Conservation (phyloP, 2,888 invertebrate species). For the Hartigia nigra region DNA sequence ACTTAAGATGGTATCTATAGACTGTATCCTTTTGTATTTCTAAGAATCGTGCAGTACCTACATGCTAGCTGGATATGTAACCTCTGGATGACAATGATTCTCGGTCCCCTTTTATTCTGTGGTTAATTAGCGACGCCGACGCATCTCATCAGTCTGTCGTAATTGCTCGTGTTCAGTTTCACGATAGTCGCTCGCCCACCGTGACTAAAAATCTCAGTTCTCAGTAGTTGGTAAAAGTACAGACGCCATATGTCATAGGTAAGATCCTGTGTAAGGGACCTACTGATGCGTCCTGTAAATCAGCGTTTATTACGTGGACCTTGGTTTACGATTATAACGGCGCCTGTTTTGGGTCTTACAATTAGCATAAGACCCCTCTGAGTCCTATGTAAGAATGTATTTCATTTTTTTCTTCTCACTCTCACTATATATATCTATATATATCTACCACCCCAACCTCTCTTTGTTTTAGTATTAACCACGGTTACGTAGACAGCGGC, state of each 20-base stretch:
- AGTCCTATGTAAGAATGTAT: background rate
- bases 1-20: background rate
- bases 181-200: slow-evolving; percentile 1
- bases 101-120: background rate
- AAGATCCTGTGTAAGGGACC: background rate
- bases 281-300: slow-evolving; percentile 4
- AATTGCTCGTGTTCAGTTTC: slow-evolving; percentile 11
- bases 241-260: background rate
- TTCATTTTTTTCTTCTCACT: background rate
- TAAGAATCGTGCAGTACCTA: background rate
- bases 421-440: background rate
- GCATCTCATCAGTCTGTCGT: slow-evolving; percentile 9
- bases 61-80: background rate
- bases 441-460: background rate
- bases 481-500: slow-evolving; percentile 5
- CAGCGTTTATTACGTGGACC: slow-evolving; percentile 4
- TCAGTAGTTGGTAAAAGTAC: background rate
- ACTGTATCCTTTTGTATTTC: background rate
- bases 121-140: slow-evolving; percentile 5
- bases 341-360: background rate
- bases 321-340: background rate
- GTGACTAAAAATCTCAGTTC: background rate
- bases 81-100: background rate
- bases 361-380: background rate
- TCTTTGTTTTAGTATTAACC: slow-evolving; percentile 2